Conservation (phyloP, 2,797 vertebrate genomes). For the Acipenser ruthenus region DNA sequence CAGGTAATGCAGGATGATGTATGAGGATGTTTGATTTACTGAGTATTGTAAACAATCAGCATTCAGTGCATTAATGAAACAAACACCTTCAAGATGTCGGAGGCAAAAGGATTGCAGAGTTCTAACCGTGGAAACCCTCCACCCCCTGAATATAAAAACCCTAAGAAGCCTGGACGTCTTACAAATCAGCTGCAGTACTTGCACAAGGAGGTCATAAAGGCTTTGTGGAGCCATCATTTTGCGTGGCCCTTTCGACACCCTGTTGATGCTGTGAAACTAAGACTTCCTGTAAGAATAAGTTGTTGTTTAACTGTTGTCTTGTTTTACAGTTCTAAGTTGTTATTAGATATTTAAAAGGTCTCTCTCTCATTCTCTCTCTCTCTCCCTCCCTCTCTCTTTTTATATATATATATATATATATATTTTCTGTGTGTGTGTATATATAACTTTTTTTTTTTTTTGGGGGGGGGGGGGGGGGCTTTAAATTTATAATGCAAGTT, state of each 20-base stretch:
- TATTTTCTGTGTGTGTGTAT: no score
- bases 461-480: no score
- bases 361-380: no score
- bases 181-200: constrained; percentile 88
- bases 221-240: constrained; percentile 77
- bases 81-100: constrained; percentile 54
- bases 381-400: no score
- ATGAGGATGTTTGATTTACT: no score
- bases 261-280: constrained; percentile 77
- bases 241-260: constrained; percentile 91
- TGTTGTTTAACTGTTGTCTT: neutral
- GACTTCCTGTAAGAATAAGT: constrained; percentile 74
- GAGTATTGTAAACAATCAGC: no score
- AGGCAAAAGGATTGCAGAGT: constrained; percentile 37
- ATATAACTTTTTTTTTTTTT: no score
- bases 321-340: neutral
- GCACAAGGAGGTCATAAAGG: constrained; percentile 73
- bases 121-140: constrained; percentile 68
- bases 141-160: constrained; percentile 73
- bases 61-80: no score
- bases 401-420: no score
- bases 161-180: constrained; percentile 57
- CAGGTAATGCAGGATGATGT: no score
- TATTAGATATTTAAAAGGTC: no score
- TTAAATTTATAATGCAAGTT: no score